Conservation (phyloP, 2,113 vertebrate genomes). For the Zingel zingel region DNA sequence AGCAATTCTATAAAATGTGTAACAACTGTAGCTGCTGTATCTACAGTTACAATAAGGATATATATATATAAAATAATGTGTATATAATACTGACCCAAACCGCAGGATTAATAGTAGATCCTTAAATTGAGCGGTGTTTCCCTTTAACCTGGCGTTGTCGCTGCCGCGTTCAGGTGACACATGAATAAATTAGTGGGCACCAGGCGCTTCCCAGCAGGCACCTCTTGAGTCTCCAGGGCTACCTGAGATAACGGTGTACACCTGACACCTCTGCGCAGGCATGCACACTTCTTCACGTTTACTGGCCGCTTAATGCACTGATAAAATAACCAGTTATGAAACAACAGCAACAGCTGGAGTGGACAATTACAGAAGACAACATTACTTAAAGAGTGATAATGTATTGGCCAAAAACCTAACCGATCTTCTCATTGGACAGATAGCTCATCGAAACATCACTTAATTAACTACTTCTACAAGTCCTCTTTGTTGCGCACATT, state of each 20-base stretch:
- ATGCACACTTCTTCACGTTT: slow-evolving; percentile 17
- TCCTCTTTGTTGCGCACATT: background rate
- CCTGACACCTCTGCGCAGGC: slow-evolving; percentile 69
- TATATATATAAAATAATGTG: no score
- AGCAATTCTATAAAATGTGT: background rate
- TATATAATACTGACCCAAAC: slow-evolving; percentile 6
- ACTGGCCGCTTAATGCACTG: slow-evolving; percentile 13
- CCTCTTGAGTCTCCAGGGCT: slow-evolving; percentile 44
- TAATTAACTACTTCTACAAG: slow-evolving; percentile 35
- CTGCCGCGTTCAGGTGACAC: slow-evolving; percentile 79
- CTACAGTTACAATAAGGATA: background rate
- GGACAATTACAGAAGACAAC: background rate
- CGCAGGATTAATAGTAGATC: slow-evolving; percentile 1
- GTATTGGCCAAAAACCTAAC: no score
- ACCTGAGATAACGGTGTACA: slow-evolving; percentile 75
- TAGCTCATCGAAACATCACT: background rate
- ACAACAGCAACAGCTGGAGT: slow-evolving; percentile 34
- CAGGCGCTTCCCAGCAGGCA: slow-evolving; percentile 73
- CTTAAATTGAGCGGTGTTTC: slow-evolving; percentile 13
- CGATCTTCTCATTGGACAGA: background rate
- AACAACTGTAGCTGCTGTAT: background rate
- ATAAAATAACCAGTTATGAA: background rate
- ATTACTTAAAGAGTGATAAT: background rate
- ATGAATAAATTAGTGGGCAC: slow-evolving; percentile 81
- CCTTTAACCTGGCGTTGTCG: slow-evolving; percentile 39